Evolutionary conservation across 1,140 invertebrate genomes (phyloP).

Genomic region (Marisa cornuarietis): DNA sequence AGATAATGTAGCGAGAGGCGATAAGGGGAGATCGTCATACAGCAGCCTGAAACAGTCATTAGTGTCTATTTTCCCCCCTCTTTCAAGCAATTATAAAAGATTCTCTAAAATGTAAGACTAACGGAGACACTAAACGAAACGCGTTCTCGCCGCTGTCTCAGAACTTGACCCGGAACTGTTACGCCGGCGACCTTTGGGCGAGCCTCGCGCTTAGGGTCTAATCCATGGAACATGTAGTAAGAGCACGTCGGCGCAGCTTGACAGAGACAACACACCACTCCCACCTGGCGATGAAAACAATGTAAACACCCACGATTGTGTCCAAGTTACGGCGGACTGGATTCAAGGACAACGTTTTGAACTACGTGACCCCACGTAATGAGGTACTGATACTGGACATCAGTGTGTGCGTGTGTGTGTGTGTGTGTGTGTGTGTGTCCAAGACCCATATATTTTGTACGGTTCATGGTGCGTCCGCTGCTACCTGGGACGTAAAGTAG

Average conservation of each 20-base stretch:
- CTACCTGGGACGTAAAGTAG: no score
- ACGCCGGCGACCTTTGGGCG: neutral
- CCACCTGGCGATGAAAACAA: neutral
- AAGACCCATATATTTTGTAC: no score
- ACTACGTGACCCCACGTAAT: neutral
- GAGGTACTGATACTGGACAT: neutral
- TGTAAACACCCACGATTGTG: neutral
- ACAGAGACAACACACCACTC: slow-evolving; percentile 5
- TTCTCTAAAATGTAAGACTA: neutral
- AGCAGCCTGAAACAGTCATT: neutral
- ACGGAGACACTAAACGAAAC: neutral
- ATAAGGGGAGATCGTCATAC: neutral
- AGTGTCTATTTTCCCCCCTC: neutral
- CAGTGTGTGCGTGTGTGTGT: no score
- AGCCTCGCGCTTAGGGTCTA: neutral
- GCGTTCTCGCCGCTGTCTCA: neutral
- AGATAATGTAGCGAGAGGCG: neutral
- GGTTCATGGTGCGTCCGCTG: no score
- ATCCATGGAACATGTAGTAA: neutral
- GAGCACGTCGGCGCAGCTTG: neutral
- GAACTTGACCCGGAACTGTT: slow-evolving; percentile 1
- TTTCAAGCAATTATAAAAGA: neutral
- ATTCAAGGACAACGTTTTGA: neutral
- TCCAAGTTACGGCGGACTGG: no score
- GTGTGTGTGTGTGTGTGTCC: no score